A percentile compares a stretch with the other conserved stretches of the same genome.
Conservation (phyloP, 2,113 vertebrate species). For the Chionodraco myersi region DNA sequence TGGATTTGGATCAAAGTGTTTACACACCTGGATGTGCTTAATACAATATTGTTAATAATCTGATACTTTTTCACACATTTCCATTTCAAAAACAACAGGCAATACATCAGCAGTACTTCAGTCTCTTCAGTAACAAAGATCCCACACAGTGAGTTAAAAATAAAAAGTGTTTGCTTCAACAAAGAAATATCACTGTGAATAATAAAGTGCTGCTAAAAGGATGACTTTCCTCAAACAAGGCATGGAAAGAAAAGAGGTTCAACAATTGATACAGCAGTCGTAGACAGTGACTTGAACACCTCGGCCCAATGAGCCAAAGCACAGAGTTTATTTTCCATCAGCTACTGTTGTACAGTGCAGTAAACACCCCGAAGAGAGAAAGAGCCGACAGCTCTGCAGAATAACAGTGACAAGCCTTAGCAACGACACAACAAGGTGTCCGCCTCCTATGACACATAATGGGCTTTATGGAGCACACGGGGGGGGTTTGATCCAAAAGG, state of each 20-base stretch:
- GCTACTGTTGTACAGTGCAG: conserved; percentile 15
- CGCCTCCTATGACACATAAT: not conserved
- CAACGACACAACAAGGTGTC: not conserved
- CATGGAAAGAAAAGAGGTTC: conserved; percentile 22
- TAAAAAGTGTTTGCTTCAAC: conserved; percentile 7
- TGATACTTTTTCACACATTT: conserved; percentile 21
- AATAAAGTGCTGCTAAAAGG: conserved; percentile 76
- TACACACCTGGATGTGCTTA: not conserved
- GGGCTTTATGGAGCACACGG: not conserved
- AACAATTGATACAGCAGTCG: conserved; percentile 67
- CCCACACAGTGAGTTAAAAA: conserved; percentile 30
- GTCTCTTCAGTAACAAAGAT: conserved; percentile 51
- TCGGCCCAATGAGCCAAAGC: not conserved
- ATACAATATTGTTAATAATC: conserved; percentile 19
- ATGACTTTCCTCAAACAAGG: conserved; percentile 35
- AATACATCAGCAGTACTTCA: conserved; percentile 61
- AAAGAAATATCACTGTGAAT: conserved; percentile 45
- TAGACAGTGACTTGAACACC: conserved; percentile 32
- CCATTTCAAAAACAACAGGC: conserved; percentile 44
- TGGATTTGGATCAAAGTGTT: conserved; percentile 20
- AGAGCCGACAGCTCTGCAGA: conserved; percentile 22
- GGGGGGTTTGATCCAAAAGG: conserved; percentile 12
- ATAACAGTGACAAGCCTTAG: not conserved
- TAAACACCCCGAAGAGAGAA: not conserved
- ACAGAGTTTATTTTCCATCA: not conserved